These are phyloP conservation scores for Phthorimaea operculella DNA, from an alignment of 1,140 invertebrate species.

Conservation along the genomic window DNA sequence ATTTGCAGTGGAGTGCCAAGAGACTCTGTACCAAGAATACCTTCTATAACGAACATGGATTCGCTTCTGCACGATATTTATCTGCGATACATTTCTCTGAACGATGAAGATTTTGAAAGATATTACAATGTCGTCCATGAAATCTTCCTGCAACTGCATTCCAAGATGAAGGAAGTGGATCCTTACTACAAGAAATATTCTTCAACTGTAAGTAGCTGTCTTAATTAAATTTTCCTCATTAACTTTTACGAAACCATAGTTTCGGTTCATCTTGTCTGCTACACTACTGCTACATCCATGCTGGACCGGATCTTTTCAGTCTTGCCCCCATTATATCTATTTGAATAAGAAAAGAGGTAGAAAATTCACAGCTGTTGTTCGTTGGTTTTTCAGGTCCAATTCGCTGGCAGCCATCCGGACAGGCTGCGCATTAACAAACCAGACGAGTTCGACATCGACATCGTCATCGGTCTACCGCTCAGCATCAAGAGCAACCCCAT, in stretches of 20 bases:
- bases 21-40: neutral
- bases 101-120: slow-evolving; percentile 23
- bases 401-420: slow-evolving; percentile 69
- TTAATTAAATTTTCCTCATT: neutral
- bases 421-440: slow-evolving; percentile 63
- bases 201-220: slow-evolving; percentile 23
- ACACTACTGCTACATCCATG: too few relatives aligned
- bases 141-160: slow-evolving; percentile 28
- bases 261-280: too few relatives aligned
- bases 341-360: too few relatives aligned
- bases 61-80: slow-evolving; percentile 31
- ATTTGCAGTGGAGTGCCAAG: neutral
- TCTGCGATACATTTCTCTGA: slow-evolving; percentile 30
- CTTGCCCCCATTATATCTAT: too few relatives aligned
- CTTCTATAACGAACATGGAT: slow-evolving; percentile 23
- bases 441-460: slow-evolving; percentile 69
- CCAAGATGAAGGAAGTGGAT: slow-evolving; percentile 37
- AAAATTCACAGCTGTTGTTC: too few relatives aligned
- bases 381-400: slow-evolving; percentile 35
- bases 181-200: slow-evolving; percentile 34
- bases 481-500: slow-evolving; percentile 15
- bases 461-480: slow-evolving; percentile 57
- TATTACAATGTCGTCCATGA: slow-evolving; percentile 36
- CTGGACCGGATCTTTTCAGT: too few relatives aligned
- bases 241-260: too few relatives aligned